Evolutionary conservation across 2,797 vertebrate species (phyloP), one percentile per base, ranked within the genome.

Genomic region (Craterocephalus amniculus): DNA sequence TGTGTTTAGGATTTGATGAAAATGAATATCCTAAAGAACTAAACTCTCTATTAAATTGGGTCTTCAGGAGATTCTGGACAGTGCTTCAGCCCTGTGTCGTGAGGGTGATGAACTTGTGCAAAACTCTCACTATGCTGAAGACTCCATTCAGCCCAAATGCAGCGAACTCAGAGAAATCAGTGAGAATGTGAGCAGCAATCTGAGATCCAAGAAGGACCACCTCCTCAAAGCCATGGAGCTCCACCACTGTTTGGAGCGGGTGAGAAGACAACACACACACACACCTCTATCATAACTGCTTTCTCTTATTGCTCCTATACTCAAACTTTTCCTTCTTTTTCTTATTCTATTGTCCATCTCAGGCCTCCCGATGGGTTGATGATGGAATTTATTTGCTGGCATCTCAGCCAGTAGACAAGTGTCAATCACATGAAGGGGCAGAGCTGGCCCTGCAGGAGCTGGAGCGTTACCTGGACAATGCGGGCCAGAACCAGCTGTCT

Each of bases 311-410:
- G 14, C 51, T 45, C 32, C 2, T 13, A 8, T 14, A 52, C 36
- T 32, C 20, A 49, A 4, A 29, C 29, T 34, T n/a, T n/a, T n/a
- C n/a, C n/a, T n/a, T n/a, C n/a, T n/a, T 76, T 10, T 29, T 60
- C 14, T 16, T 27, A 24, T 43, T 67, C 55, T 35, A 16, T 8
- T 59, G 10, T 72, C 38, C n/a, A 31, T 34, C n/a, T 35, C 83
- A 99, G 98, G 95, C 96, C 40, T 93, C 96, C 76, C 96, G 93
- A 79, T 98, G 98, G 97, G 96, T 95, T 1, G 97, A 99, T 36
- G 95, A 97, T 80, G 98, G 98, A 18, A 97, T 99, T 77, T 99
- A 96, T 89, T 90, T 99, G 84, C 93, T 99, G 89, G 98, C 98
- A 2, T 98, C 95, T 0, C 98, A 99, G 80, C 96, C 96, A 0